Evolutionary conservation across 37 sponge, comb jelly and placozoan genomes (phyloP), one percentile per base, ranked within the genome.

Genomic region (Agelas oroides): DNA sequence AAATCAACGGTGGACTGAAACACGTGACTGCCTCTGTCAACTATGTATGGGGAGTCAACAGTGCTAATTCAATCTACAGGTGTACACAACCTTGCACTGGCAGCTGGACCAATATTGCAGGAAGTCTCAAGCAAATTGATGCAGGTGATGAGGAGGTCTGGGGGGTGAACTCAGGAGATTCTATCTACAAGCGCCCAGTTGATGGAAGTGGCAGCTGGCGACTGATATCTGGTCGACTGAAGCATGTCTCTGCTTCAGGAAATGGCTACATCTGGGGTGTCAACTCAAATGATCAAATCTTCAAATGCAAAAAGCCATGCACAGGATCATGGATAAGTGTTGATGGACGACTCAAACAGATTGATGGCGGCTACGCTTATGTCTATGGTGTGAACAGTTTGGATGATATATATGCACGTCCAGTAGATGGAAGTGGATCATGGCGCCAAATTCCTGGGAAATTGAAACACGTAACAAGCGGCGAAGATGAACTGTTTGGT

Each of bases 241-340:
- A 75, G 28, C 92, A 87, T 36, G 88, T 92, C 16, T 80, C 85
- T 59, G 92, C 88, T n/a, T 88, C 88, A 33, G 92, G 88, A 0
- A 87, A 92, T 75, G 92, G 92, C 53, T 92, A 80, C 66, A 84
- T 92, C 6, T 92, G 92, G 92, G 88, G 85, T 59, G 81, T 84
- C 24, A 87, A 73, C 58, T 5, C 41, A 18, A 35, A 32, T 18
- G 62, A 87, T 57, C 18, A 76, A 24, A 82, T 86, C 27, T 91
- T 39, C 79, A 92, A 92, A 59, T 92, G 92, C 76, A 84, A 87
- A 56, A 92, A 92, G 55, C 92, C 92, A 32, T 81, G 85, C 60
- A 64, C 12, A 25, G 85, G 90, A 24, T 38, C 23, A 30, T 90
- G 90, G 90, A 16, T 14, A 16, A 21, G 52, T 11, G 75, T 90